Evolutionary conservation across 2,888 invertebrate species (phyloP), one percentile per base, ranked within the genome.

Genomic region (Ceraclea dissimilis): DNA sequence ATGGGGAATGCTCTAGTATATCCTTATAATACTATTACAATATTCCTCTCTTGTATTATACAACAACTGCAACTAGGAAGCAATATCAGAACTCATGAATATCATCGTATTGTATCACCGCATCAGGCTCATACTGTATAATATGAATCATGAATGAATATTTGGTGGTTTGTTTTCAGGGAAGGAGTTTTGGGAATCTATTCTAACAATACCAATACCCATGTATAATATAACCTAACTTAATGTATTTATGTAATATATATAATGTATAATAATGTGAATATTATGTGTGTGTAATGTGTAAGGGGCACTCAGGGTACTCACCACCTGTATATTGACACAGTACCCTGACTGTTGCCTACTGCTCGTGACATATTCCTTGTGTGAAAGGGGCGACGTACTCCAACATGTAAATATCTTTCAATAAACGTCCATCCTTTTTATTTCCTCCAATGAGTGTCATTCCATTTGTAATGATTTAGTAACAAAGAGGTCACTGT

Each of bases 371-470:
- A 86, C 87, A 87, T 84, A 86, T 87, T 87, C 82, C 77, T 79
- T 84, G 84, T 87, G 86, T 88, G 87, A 85, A 86, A 86, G 87
- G 87, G 87, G 86, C 86, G 82, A 82, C 85, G 86, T 85, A 84
- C 83, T 81, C 79, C 72, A 74, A 71, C 72, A 69, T 70, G 26
- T 26, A 26, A 26, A 26, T 26, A 26, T 26, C 62, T 66, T 64
- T 64, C 63, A 58, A 57, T 64, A 68, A 72, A 79, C 78, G 78
- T 76, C 78, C 79, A 78, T 72, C 77, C 77, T 76, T 76, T 79
- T 61, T 70, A 26, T 10, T 26, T 6, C 10, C 10, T 74, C 73
- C 71, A 75, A 77, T 85, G 84, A 84, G 81, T 83, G 84, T 85
- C 84, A 84, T 85, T 84, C 81, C 74, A 74, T 75, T 26, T 74